Base-by-base conservation (phyloP, 2,888 invertebrate genomes). In the Lydus trimaculatus region DNA sequence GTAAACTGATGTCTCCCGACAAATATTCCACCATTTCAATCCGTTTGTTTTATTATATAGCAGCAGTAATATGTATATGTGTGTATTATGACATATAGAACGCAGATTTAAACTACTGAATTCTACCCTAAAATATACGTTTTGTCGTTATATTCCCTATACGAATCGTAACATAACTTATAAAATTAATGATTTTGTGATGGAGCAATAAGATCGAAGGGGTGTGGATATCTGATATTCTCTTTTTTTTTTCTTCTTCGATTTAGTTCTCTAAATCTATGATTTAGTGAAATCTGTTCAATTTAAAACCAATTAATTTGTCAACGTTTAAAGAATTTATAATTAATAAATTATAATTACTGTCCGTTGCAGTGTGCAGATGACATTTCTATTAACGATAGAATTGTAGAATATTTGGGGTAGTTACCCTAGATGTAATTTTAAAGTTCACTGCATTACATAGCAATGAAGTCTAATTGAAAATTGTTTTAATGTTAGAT, bases 1-100 rank as follows among this genome's bases (percentile, higher is more conserved):
- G 79, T 79, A 78, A 78, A 78, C 78, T 78, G 78, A 77, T 77
- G 78, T 79, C 76, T 78, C 76, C n/a, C 73, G 69, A 74, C 76
- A 76, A 78, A 78, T 76, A 78, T 76, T 76, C 75, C 72, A 73
- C 76, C 77, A 77, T 76, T 77, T 77, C 76, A 76, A 77, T 75
- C 75, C 78, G 78, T 77, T 78, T 78, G 78, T 78, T 78, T 78
- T 78, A 78, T 78, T 77, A 75, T 69, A 69, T 72, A 43, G 17
- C n/a, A 43, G 17, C n/a, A n/a, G 43, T 17, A 1, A n/a, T 39
- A n/a, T 33, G 33, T 33, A 13, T 17, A 17, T n/a, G 75, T 71
- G 72, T 70, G 75, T 76, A 72, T 73, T 75, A 71, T 72, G 71
- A 72, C 70, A 66, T 13, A 36, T 4, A 36, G 11, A 65, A 62